Base-by-base conservation (phyloP, 2,888 invertebrate species). In the Drosophila ustulata region DNA sequence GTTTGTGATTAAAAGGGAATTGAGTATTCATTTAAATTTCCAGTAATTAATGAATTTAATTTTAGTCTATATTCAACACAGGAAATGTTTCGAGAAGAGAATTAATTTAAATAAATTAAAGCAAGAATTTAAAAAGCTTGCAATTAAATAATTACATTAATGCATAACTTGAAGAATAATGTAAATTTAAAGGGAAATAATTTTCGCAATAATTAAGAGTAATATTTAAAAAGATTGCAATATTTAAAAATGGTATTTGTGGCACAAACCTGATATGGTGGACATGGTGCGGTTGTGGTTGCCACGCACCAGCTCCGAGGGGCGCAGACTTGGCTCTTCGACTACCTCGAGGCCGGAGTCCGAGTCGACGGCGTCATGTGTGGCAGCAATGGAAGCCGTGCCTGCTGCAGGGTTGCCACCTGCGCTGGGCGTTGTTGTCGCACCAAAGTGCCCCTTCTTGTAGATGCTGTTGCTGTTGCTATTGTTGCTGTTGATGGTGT, bases 261-360 rank as follows among this genome's bases (percentile, higher is more conserved):
- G 6, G 30, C 78, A 92, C 91, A 91, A 83, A 94, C 94, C 93
- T 67, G 92, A 92, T 81, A 94, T 92, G 9, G 93, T 93, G 43
- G 94, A 93, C 93, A 94, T 94, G 56, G 93, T 94, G 75, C 94
- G 93, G 81, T 93, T 93, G 76, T 93, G 93, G 91, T 93, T 93
- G 58, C 94, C 94, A 52, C 94, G 94, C 70, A 94, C 94, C 49
- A 95, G 91, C 71, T 95, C 95, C 0, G 95, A 95, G 11, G 95
- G 95, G 75, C 94, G 93, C 9, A 96, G 88, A 8, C 95, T 95
- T 0, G 95, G 95, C 89, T 95, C 96, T 78, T 95, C 95, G 3
- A 95, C 90, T 46, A 95, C 94, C 55, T 93, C 95, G 26, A 94
- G 92, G 9, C 93, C 93, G 0, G 92, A 93, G 79, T 93, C 93